phyloP scores from a whole-genome alignment of 1,140 invertebrate species.

The Ericerus pela region DNA sequence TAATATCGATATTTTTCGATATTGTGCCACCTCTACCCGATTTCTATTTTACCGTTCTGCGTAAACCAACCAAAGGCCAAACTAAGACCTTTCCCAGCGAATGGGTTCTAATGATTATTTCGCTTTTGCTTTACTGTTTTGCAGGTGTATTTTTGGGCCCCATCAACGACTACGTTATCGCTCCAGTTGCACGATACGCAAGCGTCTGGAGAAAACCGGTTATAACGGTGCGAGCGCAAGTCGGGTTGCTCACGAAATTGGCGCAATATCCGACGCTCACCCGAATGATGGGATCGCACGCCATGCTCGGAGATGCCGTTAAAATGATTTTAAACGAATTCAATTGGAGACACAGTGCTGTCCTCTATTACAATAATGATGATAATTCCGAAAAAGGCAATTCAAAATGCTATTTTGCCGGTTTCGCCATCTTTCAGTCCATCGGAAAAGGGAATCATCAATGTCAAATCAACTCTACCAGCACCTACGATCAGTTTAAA shows the following conservation, averaged over 20 bases:
- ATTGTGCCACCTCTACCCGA: too few species aligned
- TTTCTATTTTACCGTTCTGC: too few species aligned
- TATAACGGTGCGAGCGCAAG: slow-evolving; percentile 67
- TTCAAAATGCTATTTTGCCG: slow-evolving; percentile 55
- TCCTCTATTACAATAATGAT: slow-evolving; percentile 54
- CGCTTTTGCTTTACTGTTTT: too few species aligned
- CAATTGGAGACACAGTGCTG: slow-evolving; percentile 50
- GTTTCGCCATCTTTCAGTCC: too few species aligned
- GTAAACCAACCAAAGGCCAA: too few species aligned
- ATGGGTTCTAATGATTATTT: too few species aligned
- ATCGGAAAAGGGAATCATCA: too few species aligned
- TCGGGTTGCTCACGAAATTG: slow-evolving; percentile 59
- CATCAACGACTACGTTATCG: slow-evolving; percentile 79
- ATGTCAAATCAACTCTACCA: too few species aligned
- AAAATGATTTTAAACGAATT: slow-evolving; percentile 48
- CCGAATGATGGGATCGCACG: slow-evolving; percentile 69
- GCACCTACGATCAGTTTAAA: too few species aligned
- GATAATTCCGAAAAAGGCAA: slow-evolving; percentile 39
- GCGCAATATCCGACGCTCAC: slow-evolving; percentile 61
- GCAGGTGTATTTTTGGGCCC: slow-evolving; percentile 78
- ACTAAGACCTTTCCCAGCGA: too few species aligned
- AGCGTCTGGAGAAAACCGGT: slow-evolving; percentile 78
- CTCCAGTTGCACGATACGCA: slow-evolving; percentile 74
- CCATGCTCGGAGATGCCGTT: slow-evolving; percentile 53
- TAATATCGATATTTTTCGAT: too few species aligned